Base-by-base conservation (phyloP, 2,888 invertebrate species). In the Ormyrus labotus region DNA sequence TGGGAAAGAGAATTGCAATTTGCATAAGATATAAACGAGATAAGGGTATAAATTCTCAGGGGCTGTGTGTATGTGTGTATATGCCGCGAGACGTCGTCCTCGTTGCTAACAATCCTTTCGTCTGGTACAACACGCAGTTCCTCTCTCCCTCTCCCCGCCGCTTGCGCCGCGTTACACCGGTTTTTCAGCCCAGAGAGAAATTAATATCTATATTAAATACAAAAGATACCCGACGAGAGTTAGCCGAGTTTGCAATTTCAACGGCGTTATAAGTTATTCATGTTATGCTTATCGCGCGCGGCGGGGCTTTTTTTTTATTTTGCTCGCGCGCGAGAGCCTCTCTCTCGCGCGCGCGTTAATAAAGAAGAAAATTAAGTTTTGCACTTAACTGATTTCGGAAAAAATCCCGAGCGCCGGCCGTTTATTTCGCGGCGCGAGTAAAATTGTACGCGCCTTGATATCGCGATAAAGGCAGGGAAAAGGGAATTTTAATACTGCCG, bases 21-120 rank as follows among this genome's bases (percentile, higher is more conserved):
- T 88, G 86, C 87, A 86, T 86, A 85, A 86, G 85, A 87, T 86
- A 85, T 86, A 85, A 85, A 85, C 84, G 84, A 84, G 87, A 88
- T 87, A 87, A 87, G 86, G 83, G 85, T 84, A 85, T 87, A 86
- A 86, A 87, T 85, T 87, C 84, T 83, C 84, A 84, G 85, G 85
- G 83, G 85, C 57, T 65, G 85, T 83, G 19, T 19, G 19, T 19
- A 1, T 19, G 19, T 19, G 19, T 19, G 19, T 19, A 19, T 19
- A 1, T 19, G 34, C 34, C 34, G 34, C 34, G 34, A 84, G 84
- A 85, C 83, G 85, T 84, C 84, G 85, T 84, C 53, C 85, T 85
- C 85, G 85, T 85, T 84, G 83, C 83, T 83, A 84, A 83, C 87
- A 85, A 87, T 85, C 84, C 85, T 85, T 81, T 64, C 1, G 45